A percentile compares a stretch with the other conserved stretches of the same genome.
These are phyloP conservation scores for Dendrocopos noguchii DNA, from an alignment of 2,113 vertebrate species.

Conservation along the genomic window DNA sequence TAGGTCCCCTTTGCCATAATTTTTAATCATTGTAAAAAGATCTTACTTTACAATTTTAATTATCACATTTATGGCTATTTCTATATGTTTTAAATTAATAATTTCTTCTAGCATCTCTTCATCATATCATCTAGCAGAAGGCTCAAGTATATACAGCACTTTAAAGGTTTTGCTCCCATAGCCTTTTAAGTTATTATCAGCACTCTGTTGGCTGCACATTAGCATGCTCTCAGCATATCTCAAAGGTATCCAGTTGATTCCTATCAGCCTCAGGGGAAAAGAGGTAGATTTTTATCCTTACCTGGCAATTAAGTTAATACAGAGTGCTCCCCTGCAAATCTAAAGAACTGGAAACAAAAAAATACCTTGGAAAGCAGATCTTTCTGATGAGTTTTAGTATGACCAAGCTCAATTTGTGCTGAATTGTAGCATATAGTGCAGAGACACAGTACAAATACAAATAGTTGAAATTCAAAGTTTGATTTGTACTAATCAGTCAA, in stretches of 20 bases:
- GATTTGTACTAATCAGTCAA: background rate
- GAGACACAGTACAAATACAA: background rate
- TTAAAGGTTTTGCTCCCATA: background rate
- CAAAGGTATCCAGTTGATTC: background rate
- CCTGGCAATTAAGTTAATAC: background rate
- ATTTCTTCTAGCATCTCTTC: background rate
- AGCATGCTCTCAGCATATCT: fast-evolving
- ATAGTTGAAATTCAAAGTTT: background rate
- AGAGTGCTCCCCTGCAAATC: background rate
- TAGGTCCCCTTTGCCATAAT: background rate
- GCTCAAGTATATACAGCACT: background rate
- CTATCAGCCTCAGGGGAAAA: background rate
- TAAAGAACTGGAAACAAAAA: background rate
- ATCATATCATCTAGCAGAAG: background rate
- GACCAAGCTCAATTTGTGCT: background rate
- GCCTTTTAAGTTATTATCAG: background rate
- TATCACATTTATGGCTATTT: background rate
- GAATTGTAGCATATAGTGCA: background rate
- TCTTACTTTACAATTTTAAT: background rate
- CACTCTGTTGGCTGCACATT: background rate
- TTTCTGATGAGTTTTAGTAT: background rate
- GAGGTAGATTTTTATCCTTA: background rate
- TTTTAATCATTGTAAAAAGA: background rate
- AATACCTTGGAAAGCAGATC: background rate
- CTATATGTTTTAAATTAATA: background rate